Base-by-base conservation (phyloP, 2,113 vertebrate genomes). In the Cheilinus undulatus region DNA sequence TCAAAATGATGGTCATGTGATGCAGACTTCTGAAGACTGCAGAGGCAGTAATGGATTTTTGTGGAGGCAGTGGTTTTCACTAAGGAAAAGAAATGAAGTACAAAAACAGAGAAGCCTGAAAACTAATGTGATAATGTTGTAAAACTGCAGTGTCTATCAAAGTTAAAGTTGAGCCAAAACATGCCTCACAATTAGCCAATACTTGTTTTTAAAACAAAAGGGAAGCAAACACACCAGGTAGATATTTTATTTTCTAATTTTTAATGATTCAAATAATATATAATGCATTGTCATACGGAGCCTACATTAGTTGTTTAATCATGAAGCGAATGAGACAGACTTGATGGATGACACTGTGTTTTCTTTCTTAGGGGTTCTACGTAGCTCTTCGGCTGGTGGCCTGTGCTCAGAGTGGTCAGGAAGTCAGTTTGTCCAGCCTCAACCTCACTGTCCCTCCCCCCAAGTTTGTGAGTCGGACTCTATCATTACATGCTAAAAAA, bases 371-470 rank as follows among this genome's bases (percentile, higher is more conserved):
- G 98, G 98, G 97, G 34, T 99, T 99, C 83, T 98, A 95, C 0
- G 89, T 98, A 0, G 97, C 97, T 0, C 86, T 99, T 73, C 93
- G 96, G 40, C 93, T 99, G 0, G 96, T 99, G 22, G 97, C 97
- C 0, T 97, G 96, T 32, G 97, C 97, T 0, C 98, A 99, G 94
- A 97, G 93, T 0, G 95, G 97, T 36, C 96, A 97, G 0, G 97
- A 99, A 4, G 95, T 99, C 17, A 93, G 87, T 74, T 74, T 97
- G 69, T 92, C 93, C 90, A 97, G 91, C 63, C 91, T 98, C 73
- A 95, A 69, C 74, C 79, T 98, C 78, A 94, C 91, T 10, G 80
- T 96, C 69, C 96, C 98, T 2, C 95, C 95, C 4, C 97, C 98
- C 2, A 98, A 97, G 81, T 99, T 99, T 83, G 98, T 99, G 90